phyloP scores from a whole-genome alignment of 2,113 vertebrate genomes.

The Clarias magur region DNA sequence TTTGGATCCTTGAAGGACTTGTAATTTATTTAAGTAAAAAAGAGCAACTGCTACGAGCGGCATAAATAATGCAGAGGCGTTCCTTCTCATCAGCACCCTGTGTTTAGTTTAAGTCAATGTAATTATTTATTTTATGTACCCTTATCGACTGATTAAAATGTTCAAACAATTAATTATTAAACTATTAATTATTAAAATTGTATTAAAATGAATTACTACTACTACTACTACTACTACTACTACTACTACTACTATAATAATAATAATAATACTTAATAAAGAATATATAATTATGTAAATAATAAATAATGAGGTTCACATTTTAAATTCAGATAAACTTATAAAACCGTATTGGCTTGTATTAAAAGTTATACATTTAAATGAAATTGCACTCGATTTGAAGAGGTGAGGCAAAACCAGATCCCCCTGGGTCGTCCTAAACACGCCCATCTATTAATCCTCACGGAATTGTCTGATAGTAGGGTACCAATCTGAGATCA shows the following conservation, averaged over 20 bases:
- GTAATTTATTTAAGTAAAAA: slow-evolving; percentile 66
- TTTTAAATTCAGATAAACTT: neutral
- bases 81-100: slow-evolving; percentile 68
- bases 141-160: neutral
- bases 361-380: neutral
- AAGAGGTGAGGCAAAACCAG: slow-evolving; percentile 17
- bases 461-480: slow-evolving; percentile 25
- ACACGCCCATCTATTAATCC: slow-evolving; percentile 41
- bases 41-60: slow-evolving; percentile 63
- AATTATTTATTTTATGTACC: neutral
- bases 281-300: neutral
- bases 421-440: slow-evolving; percentile 22
- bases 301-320: neutral
- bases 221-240: too few relatives aligned
- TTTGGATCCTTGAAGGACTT: slow-evolving; percentile 67
- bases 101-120: slow-evolving; percentile 1
- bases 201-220: too few relatives aligned
- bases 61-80: slow-evolving; percentile 71
- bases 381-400: slow-evolving; percentile 15
- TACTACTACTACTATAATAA: neutral
- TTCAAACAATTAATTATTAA: neutral
- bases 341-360: neutral
- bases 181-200: neutral
- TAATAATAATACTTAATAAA: neutral
- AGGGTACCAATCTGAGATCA: slow-evolving; percentile 32